Evolutionary conservation across 2,888 invertebrate genomes (phyloP), one percentile per base, ranked within the genome.

Genomic region (Allacma fusca): DNA sequence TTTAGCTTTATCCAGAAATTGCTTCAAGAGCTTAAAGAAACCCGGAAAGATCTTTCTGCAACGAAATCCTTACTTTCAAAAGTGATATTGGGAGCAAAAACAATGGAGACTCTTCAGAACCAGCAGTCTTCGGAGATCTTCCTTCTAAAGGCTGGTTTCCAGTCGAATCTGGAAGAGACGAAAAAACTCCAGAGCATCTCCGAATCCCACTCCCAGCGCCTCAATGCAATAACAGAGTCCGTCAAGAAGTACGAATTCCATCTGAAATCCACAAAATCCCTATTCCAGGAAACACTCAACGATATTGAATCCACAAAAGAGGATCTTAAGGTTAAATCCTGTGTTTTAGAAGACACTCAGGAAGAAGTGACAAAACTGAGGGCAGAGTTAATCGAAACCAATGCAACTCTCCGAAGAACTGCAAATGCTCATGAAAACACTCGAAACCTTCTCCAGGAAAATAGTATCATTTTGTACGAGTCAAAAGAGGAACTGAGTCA

Each of bases 71-170:
- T 40, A 9, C 5, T 40, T 40, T 13, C 5, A 40, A 40, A 40
- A 9, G 40, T 40, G 13, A 40, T 40, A 13, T 9, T 9, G 40
- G 59, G 19, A 5, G 12, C 7, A n/a, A 59, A 59, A 23, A 59
- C 12, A 23, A 21, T 59, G 59, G 59, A 59, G n/a, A 59, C 59
- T 7, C 19, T 59, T 7, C 59, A 59, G 19, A 59, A 59, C 19
- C 59, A 59, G 59, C 59, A 59, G n/a, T 59, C 59, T n/a, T 59
- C 59, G 23, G 59, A 59, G 23, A 59, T 59, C n/a, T 23, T 59
- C n/a, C 23, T 59, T 13, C 59, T 59, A 5, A 59, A 59, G 19
- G 5, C 40, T 13, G 40, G 7, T 40, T 13, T 40, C 7, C 40
- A 40, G 40, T 40, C 40, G 13, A 40, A 5, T 40, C 13, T 40